These are phyloP conservation scores for Galbula dea DNA, from an alignment of 2,113 vertebrate species.

Conservation along the genomic window DNA sequence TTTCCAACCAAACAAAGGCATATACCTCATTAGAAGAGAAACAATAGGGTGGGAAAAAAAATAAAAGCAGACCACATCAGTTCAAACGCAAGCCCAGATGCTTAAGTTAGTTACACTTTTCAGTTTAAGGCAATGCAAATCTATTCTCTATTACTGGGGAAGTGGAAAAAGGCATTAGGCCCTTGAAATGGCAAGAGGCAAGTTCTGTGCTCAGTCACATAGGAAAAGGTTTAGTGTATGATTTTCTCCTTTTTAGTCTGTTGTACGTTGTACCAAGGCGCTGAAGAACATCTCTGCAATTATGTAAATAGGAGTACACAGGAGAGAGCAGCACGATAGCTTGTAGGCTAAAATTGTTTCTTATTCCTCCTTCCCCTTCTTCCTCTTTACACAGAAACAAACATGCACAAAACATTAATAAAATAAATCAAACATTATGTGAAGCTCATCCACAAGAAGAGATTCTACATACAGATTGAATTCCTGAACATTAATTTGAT, in stretches of 20 bases:
- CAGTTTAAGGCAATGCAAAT: constrained; percentile 60
- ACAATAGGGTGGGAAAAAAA: not conserved
- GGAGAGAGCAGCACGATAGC: not conserved
- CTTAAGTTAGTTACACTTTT: constrained; percentile 54
- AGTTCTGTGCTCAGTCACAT: constrained; percentile 40
- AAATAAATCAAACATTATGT: constrained; percentile 47
- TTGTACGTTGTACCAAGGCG: constrained; percentile 16
- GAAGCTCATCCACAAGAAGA: constrained; percentile 32
- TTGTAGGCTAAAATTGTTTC: not conserved
- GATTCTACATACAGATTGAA: constrained; percentile 26
- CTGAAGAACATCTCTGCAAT: constrained; percentile 51
- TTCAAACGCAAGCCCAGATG: not conserved
- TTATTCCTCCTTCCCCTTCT: not conserved
- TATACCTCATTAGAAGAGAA: constrained; percentile 47
- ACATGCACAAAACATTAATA: not conserved
- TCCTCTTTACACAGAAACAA: constrained; percentile 8
- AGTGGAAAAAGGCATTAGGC: constrained; percentile 48
- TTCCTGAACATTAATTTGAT: constrained; percentile 29
- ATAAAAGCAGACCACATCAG: not conserved
- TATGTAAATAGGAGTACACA: constrained; percentile 20
- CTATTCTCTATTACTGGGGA: constrained; percentile 6
- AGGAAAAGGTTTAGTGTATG: constrained; percentile 37
- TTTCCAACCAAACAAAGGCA: constrained; percentile 23
- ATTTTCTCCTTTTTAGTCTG: constrained; percentile 47
- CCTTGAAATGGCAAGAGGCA: constrained; percentile 26